Evolutionary conservation across 2,113 vertebrate genomes (phyloP).

Genomic region (Poeciliopsis occidentalis): DNA sequence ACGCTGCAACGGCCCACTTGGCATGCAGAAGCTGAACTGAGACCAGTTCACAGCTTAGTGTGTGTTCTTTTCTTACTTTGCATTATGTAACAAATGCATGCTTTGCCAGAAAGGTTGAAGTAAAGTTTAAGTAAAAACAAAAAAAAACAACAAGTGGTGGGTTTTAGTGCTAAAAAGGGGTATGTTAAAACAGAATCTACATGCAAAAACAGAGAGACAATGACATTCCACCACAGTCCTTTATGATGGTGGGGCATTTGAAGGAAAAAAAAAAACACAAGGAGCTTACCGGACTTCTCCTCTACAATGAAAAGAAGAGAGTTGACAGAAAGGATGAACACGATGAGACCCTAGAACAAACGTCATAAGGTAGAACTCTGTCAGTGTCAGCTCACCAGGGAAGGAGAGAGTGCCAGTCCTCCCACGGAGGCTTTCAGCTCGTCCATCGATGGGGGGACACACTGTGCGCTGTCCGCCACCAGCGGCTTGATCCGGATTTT

Average conservation of each 20-base stretch:
- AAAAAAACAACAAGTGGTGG: not conserved
- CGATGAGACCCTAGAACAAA: slow-evolving; percentile 31
- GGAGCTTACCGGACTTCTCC: slow-evolving; percentile 94
- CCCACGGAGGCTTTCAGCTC: slow-evolving; percentile 94
- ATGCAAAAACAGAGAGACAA: slow-evolving; percentile 21
- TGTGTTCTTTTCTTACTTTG: slow-evolving; percentile 54
- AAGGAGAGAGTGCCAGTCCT: slow-evolving; percentile 92
- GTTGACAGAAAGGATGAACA: slow-evolving; percentile 23
- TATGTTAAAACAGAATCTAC: not conserved
- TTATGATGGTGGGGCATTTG: slow-evolving; percentile 12
- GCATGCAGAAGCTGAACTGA: not conserved
- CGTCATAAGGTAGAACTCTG: not conserved
- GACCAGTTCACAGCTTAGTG: slow-evolving; percentile 21
- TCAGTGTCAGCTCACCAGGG: slow-evolving; percentile 84
- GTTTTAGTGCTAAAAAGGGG: not conserved
- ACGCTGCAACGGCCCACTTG: not conserved
- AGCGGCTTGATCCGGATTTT: slow-evolving; percentile 97
- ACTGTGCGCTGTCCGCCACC: slow-evolving; percentile 86
- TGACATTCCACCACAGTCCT: slow-evolving; percentile 40
- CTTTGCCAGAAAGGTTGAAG: slow-evolving; percentile 60
- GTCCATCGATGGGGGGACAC: slow-evolving; percentile 86
- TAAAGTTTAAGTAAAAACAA: slow-evolving; percentile 47
- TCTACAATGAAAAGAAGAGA: slow-evolving; percentile 79
- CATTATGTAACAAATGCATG: slow-evolving; percentile 38
- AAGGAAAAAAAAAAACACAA: slow-evolving; percentile 4